Percentiles rank a stretch among this genome's conserved stretches.
phyloP scores from a whole-genome alignment of 2,797 vertebrate species.

The Enteromius anoplus region DNA sequence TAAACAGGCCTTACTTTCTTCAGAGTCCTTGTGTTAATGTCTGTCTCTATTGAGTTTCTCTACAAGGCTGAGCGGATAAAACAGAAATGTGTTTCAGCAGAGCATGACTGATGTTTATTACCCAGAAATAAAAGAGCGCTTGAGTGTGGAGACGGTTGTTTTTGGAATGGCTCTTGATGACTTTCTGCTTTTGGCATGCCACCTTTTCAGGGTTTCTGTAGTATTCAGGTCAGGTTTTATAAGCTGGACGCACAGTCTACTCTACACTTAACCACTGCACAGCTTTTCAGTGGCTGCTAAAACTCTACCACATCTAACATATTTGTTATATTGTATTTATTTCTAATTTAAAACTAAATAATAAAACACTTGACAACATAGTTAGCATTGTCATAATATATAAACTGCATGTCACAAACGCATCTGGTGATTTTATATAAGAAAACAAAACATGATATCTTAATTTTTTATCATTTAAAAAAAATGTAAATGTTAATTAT shows the following conservation, averaged over 20 bases:
- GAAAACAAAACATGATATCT: not conserved
- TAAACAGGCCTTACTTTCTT: not conserved
- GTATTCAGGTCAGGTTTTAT: constrained; percentile 39
- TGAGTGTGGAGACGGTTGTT: not conserved
- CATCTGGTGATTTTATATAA: not conserved
- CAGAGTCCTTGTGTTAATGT: not conserved
- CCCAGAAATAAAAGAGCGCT: constrained; percentile 22
- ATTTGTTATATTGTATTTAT: not conserved
- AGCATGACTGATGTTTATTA: constrained; percentile 17
- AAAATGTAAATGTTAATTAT: not conserved
- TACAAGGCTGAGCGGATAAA: not conserved
- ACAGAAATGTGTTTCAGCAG: not conserved
- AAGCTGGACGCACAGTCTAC: constrained; percentile 32
- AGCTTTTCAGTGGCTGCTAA: not conserved
- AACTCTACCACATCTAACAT: not conserved
- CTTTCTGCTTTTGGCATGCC: not conserved
- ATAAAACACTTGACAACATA: not conserved
- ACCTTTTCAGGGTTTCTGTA: not conserved
- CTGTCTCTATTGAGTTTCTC: not conserved
- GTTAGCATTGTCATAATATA: not conserved
- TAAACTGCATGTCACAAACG: not conserved
- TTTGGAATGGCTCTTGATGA: not conserved
- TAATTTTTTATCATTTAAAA: not conserved
- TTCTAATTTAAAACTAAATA: not conserved
- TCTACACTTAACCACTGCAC: not conserved